Base-by-base conservation (phyloP, 2,888 invertebrate species). In the Platynereis dumerilii region DNA sequence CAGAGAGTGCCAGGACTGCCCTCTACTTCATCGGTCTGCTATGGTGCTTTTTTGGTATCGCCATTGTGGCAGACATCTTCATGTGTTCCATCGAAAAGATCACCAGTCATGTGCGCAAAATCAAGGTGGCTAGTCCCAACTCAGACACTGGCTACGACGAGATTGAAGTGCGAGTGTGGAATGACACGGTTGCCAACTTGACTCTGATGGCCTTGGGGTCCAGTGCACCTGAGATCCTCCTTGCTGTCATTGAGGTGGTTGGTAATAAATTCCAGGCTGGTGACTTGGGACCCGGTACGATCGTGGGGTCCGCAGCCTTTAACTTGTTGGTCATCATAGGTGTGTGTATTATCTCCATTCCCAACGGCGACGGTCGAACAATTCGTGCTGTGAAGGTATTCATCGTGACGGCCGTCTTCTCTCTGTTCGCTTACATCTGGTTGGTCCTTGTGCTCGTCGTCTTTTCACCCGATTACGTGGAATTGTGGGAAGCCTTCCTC, bases 391-490 rank as follows among this genome's bases (percentile, higher is more conserved):
- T 86, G 61, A 86, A 85, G 75, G 86, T 86, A 58, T 85, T 85
- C 69, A 68, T 75, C 5, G 77, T 83, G n/a, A 85, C 85, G 0
- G 78, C 84, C 3, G 71, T 78, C 42, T 85, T 83, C 75, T 80
- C 80, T 28, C 74, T 88, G 24, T 86, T 88, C 68, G 88, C 89
- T 10, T 89, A 89, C 79, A 73, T 88, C 53, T 89, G 89, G 89
- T 80, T 89, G 34, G 79, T 87, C 55, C 74, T 88, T 29, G 85
- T 88, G 65, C 79, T 88, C 63, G 78, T 83, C 12, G 78, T 74
- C 26, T 80, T 84, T 44, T 80, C 86, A 0, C 85, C 86, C 0
- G 78, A 82, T 68, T 79, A 74, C 61, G 74, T 88, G 34, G 87
- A 87, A 57, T 71, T 87, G 12, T 88, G 88, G 88, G 88, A 89